Percentiles rank a stretch among this genome's conserved stretches.
These are phyloP conservation scores for Urocitellus parryii DNA, from an alignment of 2,113 vertebrate genomes.

Conservation along the genomic window DNA sequence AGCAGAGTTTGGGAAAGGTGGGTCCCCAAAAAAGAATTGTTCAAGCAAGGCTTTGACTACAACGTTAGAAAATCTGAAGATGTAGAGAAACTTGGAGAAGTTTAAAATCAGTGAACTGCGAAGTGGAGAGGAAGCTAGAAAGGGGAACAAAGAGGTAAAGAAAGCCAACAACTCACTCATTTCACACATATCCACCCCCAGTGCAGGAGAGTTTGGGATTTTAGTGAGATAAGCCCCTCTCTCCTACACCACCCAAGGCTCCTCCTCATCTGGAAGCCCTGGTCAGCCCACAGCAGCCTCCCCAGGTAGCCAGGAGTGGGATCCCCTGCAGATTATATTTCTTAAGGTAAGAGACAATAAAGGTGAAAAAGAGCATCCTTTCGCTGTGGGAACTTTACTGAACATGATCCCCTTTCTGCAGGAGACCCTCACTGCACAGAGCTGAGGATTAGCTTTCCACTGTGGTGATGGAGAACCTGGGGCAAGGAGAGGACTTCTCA, in stretches of 20 bases:
- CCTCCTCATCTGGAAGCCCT: background rate
- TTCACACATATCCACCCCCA: background rate
- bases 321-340: background rate
- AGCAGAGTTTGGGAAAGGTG: background rate
- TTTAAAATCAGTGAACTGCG: background rate
- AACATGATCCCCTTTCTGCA: too few species aligned
- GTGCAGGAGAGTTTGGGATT: background rate
- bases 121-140: background rate
- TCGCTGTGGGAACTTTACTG: too few species aligned
- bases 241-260: background rate
- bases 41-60: background rate
- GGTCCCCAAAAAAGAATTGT: background rate
- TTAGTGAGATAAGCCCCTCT: background rate
- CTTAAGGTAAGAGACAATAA: background rate
- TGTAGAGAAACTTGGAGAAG: too few species aligned
- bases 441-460: background rate
- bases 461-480: background rate
- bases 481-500: background rate
- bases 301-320: too few species aligned
- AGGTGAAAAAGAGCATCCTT: background rate
- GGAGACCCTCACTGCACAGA: background rate
- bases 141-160: background rate
- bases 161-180: background rate
- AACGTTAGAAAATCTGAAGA: background rate
- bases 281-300: background rate